phyloP scores from a whole-genome alignment of 2,888 invertebrate species.

The Drosophila kuntzei region DNA sequence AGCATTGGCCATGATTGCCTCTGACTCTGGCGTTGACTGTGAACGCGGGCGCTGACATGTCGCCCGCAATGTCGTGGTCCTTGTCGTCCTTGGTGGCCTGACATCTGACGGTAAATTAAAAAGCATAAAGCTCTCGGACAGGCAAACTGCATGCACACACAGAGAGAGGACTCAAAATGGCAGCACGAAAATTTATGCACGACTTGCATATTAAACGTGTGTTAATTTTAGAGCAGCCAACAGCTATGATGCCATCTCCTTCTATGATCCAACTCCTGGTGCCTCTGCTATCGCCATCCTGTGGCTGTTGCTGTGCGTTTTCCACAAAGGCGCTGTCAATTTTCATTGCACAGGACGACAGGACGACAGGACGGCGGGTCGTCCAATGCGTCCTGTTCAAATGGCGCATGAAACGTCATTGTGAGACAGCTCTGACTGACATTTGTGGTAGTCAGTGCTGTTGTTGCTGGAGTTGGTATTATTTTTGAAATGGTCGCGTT shows the following conservation, averaged over 20 bases:
- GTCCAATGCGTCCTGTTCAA: constrained; percentile 54
- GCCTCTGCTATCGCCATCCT: constrained; percentile 26
- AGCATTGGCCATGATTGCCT: constrained; percentile 52
- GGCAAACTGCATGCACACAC: constrained; percentile 41
- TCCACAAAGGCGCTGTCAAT: constrained; percentile 63
- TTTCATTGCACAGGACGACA: constrained; percentile 47
- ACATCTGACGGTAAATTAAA: constrained; percentile 79
- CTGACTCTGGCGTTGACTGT: constrained; percentile 36
- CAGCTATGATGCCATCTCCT: constrained; percentile 35
- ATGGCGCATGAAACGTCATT: constrained; percentile 67
- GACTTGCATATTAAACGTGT: constrained; percentile 82
- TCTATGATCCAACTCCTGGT: constrained; percentile 2
- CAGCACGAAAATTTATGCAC: constrained; percentile 73
- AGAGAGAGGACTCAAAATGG: constrained; percentile 34
- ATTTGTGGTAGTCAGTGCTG: constrained; percentile 50
- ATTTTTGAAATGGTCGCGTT: constrained; percentile 25
- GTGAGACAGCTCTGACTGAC: constrained; percentile 55
- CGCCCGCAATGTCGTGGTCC: constrained; percentile 67
- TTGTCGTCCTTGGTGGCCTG: constrained; percentile 57
- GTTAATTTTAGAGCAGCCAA: constrained; percentile 78
- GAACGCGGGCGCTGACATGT: constrained; percentile 69
- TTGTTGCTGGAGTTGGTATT: constrained; percentile 24
- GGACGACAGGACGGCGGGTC: neutral
- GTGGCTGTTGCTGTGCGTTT: constrained; percentile 45
- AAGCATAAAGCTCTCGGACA: constrained; percentile 69